Evolutionary conservation across 2,888 invertebrate species (phyloP).

Genomic region (Stenoptilia bipunctidactyla): DNA sequence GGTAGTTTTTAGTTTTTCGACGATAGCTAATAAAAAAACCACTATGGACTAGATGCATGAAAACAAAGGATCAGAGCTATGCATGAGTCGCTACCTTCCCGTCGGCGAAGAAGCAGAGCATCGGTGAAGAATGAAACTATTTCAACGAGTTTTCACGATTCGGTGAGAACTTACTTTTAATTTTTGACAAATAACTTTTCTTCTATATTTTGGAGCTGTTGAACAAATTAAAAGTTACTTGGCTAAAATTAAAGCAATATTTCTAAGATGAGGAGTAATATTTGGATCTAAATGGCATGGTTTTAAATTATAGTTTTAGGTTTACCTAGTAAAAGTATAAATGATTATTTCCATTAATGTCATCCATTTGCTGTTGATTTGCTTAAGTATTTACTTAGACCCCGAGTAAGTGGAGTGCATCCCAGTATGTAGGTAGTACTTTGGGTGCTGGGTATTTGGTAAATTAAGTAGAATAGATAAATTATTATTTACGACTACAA

Average conservation of each 20-base stretch:
- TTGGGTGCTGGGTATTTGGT: slow-evolving; percentile 55
- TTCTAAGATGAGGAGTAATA: not conserved
- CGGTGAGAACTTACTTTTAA: slow-evolving; percentile 26
- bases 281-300: not conserved
- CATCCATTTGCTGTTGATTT: not conserved
- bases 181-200: too few species aligned
- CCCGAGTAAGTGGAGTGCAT: slow-evolving; percentile 56
- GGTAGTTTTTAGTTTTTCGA: slow-evolving; percentile 15
- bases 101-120: slow-evolving; percentile 19
- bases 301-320: not conserved
- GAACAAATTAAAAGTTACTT: too few species aligned
- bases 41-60: slow-evolving; percentile 52
- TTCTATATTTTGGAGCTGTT: too few species aligned
- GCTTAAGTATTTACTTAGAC: slow-evolving; percentile 28
- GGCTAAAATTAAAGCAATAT: too few species aligned
- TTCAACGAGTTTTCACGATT: slow-evolving; percentile 18
- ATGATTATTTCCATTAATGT: not conserved
- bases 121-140: slow-evolving; percentile 25
- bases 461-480: slow-evolving; percentile 19
- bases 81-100: slow-evolving; percentile 38
- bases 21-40: slow-evolving; percentile 17
- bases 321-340: too few species aligned
- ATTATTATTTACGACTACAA: slow-evolving; percentile 4
- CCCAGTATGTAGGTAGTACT: slow-evolving; percentile 49
- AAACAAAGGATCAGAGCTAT: slow-evolving; percentile 29